A percentile compares a stretch with the other conserved stretches of the same genome.
phyloP scores from a whole-genome alignment of 2,888 invertebrate species.

The Ceraclea dissimilis region DNA sequence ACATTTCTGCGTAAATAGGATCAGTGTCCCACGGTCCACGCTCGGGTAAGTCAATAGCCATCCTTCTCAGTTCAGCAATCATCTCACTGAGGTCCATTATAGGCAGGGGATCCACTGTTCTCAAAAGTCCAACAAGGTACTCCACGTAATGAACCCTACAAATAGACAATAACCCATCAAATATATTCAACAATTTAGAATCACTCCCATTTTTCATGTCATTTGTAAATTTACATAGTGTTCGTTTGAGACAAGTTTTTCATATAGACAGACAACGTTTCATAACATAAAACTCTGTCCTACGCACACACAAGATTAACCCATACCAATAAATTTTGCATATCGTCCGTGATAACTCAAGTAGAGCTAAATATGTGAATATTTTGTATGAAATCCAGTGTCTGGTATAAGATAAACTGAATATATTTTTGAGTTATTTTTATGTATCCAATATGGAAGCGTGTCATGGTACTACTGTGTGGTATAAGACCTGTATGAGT shows the following conservation, averaged over 20 bases:
- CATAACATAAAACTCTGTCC: too few species aligned
- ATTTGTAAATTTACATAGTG: too few species aligned
- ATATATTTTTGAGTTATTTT: neutral
- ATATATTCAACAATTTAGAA: too few species aligned
- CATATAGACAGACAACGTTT: too few species aligned
- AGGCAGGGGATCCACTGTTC: constrained; percentile 80
- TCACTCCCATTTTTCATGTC: neutral
- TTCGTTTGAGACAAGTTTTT: too few species aligned
- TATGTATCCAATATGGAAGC: neutral
- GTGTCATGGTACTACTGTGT: neutral
- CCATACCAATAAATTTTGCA: too few species aligned
- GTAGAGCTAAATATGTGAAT: too few species aligned
- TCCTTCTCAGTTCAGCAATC: constrained; percentile 77
- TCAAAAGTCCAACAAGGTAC: constrained; percentile 85
- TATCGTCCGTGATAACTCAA: too few species aligned
- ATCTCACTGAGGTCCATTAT: constrained; percentile 84
- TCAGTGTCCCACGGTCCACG: constrained; percentile 76
- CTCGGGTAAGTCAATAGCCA: constrained; percentile 76
- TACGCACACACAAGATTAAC: too few species aligned
- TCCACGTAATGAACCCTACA: constrained; percentile 89
- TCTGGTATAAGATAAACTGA: too few species aligned
- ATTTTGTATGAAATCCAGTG: too few species aligned
- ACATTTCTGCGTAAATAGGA: constrained; percentile 75
- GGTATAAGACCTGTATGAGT: constrained; percentile 58
- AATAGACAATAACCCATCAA: constrained; percentile 10